A percentile compares a stretch with the other conserved stretches of the same genome.
phyloP scores from a whole-genome alignment of 2,113 vertebrate species.

The Nibea albiflora region DNA sequence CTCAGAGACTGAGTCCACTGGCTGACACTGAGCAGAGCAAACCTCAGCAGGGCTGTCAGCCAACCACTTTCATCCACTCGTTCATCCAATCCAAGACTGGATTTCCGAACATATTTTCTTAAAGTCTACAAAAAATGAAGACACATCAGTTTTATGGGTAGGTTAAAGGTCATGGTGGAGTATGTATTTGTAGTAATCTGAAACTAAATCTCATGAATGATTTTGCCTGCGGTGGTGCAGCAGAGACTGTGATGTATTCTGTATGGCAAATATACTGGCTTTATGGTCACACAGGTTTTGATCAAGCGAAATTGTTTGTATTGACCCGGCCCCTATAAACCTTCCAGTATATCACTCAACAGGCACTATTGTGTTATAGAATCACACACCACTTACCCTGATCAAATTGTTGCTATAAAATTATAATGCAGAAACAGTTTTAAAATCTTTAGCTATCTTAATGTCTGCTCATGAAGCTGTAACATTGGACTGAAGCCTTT shows the following conservation, averaged over 20 bases:
- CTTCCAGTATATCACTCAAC: constrained; percentile 4
- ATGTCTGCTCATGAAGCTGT: neutral
- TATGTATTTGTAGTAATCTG: constrained; percentile 8
- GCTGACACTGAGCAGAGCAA: constrained; percentile 21
- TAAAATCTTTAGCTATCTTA: neutral
- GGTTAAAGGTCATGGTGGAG: constrained; percentile 23
- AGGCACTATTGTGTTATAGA: neutral
- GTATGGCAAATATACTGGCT: constrained; percentile 6
- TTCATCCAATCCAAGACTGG: neutral
- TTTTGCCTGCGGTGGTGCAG: constrained; percentile 16
- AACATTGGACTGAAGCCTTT: neutral
- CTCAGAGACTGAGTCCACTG: constrained; percentile 31
- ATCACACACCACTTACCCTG: constrained; percentile 7
- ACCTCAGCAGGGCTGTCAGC: constrained; percentile 36
- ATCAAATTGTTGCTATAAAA: constrained; percentile 32
- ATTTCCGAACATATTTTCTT: constrained; percentile 5
- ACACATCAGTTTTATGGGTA: neutral
- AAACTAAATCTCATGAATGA: constrained; percentile 25
- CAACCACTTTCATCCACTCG: neutral
- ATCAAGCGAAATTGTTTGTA: constrained; percentile 47
- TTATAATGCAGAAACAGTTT: constrained; percentile 4
- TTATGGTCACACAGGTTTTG: constrained; percentile 35
- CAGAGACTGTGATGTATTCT: constrained; percentile 21
- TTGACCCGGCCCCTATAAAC: constrained; percentile 11
- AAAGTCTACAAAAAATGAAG: constrained; percentile 3